Conservation (phyloP, 1,140 invertebrate species). For the Caenorhabditis briggsae region DNA sequence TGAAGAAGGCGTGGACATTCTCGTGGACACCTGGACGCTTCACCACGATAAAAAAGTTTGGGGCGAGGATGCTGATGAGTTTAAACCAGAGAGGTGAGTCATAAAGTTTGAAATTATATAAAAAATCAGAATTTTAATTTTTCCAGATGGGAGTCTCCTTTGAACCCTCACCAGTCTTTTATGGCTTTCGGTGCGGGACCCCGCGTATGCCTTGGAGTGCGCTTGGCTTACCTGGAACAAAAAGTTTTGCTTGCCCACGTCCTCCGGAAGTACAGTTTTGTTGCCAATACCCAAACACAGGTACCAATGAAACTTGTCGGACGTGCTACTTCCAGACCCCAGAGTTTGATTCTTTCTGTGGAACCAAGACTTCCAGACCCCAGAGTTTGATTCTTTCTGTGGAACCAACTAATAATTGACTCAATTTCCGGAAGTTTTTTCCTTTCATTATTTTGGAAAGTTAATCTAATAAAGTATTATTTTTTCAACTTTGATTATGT, state of each 20-base stretch:
- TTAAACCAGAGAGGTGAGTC: conserved; percentile 63
- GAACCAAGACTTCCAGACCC: background rate
- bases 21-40: conserved; percentile 78
- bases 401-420: background rate
- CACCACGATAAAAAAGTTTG: conserved; percentile 78
- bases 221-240: conserved; percentile 74
- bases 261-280: conserved; percentile 70
- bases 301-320: background rate
- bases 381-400: background rate
- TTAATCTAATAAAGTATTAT: too few species aligned
- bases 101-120: background rate
- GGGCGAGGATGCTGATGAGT: conserved; percentile 69
- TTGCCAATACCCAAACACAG: conserved; percentile 64
- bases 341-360: background rate
- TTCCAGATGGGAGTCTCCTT: conserved; percentile 55
- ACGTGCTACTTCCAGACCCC: background rate
- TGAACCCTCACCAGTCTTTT: conserved; percentile 55
- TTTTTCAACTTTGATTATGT: background rate
- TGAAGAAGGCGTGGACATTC: conserved; percentile 77
- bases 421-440: too few species aligned
- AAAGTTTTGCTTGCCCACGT: conserved; percentile 73
- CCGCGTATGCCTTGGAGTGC: conserved; percentile 75
- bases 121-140: background rate
- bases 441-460: too few species aligned
- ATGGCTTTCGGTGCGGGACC: conserved; percentile 75